Evolutionary conservation across 2,113 vertebrate genomes (phyloP).

Genomic region (Ctenodactylus gundi): DNA sequence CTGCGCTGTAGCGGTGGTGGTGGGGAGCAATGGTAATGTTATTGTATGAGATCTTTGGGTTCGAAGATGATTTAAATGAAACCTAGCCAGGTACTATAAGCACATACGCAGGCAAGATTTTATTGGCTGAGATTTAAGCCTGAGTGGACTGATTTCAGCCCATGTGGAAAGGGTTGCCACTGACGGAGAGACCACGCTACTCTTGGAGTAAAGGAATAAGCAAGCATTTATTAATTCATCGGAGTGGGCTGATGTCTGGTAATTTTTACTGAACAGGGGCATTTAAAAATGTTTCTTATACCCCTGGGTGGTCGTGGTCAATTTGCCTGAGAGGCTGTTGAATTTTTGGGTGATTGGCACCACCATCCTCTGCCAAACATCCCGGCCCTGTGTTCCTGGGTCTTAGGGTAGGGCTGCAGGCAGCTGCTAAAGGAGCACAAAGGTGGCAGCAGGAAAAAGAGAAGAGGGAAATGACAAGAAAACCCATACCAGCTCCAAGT

Average conservation of each 20-base stretch:
- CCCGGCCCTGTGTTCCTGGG: neutral
- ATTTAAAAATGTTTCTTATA: neutral
- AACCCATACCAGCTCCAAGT: neutral
- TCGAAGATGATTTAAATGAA: neutral
- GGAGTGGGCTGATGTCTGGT: neutral
- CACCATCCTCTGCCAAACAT: neutral
- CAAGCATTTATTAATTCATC: neutral
- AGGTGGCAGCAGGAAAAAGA: neutral
- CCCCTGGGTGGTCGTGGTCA: neutral
- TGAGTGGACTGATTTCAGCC: neutral
- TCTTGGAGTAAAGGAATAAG: neutral
- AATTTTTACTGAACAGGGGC: neutral
- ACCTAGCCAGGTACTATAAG: neutral
- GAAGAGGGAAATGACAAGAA: neutral
- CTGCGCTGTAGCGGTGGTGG: too few species aligned
- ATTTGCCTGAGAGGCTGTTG: neutral
- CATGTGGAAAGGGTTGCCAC: neutral
- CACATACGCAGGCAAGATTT: neutral
- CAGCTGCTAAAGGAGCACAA: neutral
- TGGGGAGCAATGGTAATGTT: neutral
- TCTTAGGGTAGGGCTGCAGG: neutral
- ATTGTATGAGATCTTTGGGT: neutral
- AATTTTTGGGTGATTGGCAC: neutral
- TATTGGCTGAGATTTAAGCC: neutral
- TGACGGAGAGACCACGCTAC: neutral